Conservation (phyloP, 2,797 vertebrate species). For the Mareca strepera region DNA sequence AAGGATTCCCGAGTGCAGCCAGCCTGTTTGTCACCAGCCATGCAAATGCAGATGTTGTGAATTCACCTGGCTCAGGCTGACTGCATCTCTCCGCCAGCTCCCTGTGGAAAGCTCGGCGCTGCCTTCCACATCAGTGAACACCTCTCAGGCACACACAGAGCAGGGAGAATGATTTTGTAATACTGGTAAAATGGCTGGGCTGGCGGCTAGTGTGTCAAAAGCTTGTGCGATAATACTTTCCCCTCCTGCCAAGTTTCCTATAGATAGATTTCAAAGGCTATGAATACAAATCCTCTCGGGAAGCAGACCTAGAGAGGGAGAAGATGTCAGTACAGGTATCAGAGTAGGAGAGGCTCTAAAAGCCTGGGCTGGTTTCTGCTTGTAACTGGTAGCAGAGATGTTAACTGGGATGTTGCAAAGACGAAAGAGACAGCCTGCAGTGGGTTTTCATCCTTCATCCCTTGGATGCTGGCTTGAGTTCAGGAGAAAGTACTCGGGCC, state of each 20-base stretch:
- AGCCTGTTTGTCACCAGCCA: not conserved
- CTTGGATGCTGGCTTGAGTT: not conserved
- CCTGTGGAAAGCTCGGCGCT: not conserved
- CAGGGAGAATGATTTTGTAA: not conserved
- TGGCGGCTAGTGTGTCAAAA: not conserved
- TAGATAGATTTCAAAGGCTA: not conserved
- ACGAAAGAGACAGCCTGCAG: not conserved
- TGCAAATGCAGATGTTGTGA: not conserved
- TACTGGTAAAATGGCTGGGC: not conserved
- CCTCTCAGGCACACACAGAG: not conserved
- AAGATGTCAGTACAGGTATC: not conserved
- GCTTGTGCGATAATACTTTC: not conserved
- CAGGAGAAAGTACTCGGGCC: not conserved
- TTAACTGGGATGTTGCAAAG: not conserved
- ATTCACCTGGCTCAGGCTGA: not conserved
- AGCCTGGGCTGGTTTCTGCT: not conserved
- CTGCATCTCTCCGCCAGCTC: not conserved
- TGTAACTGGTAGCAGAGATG: not conserved
- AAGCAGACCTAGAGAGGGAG: not conserved
- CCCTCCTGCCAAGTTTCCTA: not conserved
- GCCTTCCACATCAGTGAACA: not conserved
- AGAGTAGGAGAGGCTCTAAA: not conserved
- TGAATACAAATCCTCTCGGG: not conserved
- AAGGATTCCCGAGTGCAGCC: not conserved
- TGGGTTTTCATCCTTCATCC: not conserved